A percentile compares a stretch with the other conserved stretches of the same genome.
These are phyloP conservation scores for Sebastes goodei DNA, from an alignment of 2,797 vertebrate genomes.

Conservation along the genomic window DNA sequence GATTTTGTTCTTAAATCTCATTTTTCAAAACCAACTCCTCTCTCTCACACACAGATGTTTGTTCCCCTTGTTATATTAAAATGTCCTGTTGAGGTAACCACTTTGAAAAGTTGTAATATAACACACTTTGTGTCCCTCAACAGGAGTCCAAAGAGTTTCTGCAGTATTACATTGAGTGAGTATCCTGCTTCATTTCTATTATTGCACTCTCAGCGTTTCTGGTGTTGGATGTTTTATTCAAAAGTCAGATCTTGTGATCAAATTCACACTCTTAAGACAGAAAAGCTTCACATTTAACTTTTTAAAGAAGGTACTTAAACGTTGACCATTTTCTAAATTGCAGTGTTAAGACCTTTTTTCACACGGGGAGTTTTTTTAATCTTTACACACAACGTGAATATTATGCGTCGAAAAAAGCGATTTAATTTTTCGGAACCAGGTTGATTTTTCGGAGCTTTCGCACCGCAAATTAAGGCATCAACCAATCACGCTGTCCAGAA, in stretches of 20 bases:
- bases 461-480: too few species aligned
- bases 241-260: neutral
- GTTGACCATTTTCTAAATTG: neutral
- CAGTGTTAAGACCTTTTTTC: neutral
- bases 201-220: neutral
- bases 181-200: conserved; percentile 39
- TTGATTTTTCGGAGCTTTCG: too few species aligned
- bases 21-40: neutral
- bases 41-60: neutral
- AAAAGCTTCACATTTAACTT: neutral
- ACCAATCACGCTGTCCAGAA: too few species aligned
- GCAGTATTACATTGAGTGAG: conserved; percentile 91
- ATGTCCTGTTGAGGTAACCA: neutral
- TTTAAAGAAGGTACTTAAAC: neutral
- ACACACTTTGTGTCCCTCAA: neutral
- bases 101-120: neutral
- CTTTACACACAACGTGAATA: too few species aligned
- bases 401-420: too few species aligned
- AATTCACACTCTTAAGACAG: neutral
- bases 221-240: neutral
- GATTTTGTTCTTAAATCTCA: neutral
- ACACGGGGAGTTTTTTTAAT: too few species aligned
- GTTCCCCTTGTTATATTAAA: neutral
- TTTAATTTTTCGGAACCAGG: too few species aligned
- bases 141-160: conserved; percentile 93